Conservation (phyloP, 2,797 vertebrate species). For the Hylomyscus alleni region DNA sequence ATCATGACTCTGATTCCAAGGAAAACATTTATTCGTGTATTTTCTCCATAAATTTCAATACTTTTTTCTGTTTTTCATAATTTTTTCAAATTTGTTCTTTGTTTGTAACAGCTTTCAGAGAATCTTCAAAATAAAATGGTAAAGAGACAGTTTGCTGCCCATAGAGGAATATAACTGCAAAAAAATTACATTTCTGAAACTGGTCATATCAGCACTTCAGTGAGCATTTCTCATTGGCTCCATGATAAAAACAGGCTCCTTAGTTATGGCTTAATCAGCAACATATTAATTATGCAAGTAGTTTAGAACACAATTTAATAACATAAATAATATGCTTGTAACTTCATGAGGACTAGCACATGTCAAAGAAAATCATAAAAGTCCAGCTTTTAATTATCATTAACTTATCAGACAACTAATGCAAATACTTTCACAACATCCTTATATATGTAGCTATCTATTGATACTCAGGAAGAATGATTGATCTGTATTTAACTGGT, state of each 20-base stretch:
- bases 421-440: background rate
- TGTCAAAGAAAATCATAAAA: constrained; percentile 9
- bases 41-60: background rate
- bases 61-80: background rate
- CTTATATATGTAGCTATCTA: background rate
- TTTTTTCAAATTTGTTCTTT: background rate
- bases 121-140: background rate
- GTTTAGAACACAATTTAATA: background rate
- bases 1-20: background rate
- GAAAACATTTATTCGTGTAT: background rate
- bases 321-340: background rate
- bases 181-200: background rate
- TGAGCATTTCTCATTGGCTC: background rate
- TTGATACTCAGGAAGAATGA: background rate
- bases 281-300: background rate
- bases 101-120: background rate
- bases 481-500: background rate
- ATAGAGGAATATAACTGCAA: background rate
- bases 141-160: background rate
- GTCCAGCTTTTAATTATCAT: background rate
- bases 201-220: background rate
- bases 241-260: background rate
- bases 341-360: background rate
- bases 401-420: background rate
- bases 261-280: background rate